Conservation (phyloP, 2,888 invertebrate species). For the Drosophila nr. perissopoda region DNA sequence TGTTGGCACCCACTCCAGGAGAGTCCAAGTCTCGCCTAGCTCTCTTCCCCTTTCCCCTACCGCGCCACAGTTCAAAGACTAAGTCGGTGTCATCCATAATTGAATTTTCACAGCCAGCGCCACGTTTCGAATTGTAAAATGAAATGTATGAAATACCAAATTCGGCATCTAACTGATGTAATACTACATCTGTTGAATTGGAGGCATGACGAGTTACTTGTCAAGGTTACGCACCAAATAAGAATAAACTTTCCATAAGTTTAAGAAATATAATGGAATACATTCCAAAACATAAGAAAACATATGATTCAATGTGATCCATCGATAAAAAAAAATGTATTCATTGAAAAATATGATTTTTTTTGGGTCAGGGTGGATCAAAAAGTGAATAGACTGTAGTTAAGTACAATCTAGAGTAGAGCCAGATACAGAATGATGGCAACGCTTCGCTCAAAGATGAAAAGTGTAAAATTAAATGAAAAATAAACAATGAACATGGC, state of each 20-base stretch:
- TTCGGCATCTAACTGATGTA: constrained; percentile 30
- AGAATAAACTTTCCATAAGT: not conserved
- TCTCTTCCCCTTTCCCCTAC: not conserved
- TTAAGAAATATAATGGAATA: not conserved
- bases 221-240: constrained; percentile 16
- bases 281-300: not conserved
- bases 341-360: too few species aligned
- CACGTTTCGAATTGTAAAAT: constrained; percentile 46
- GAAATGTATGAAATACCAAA: constrained; percentile 31
- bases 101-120: constrained; percentile 67
- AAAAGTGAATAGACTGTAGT: constrained; percentile 7
- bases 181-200: constrained; percentile 11
- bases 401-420: not conserved
- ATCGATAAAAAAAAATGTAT: not conserved
- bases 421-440: not conserved
- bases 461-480: constrained; percentile 78
- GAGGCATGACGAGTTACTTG: constrained; percentile 17
- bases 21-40: not conserved
- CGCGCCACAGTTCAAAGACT: not conserved
- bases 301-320: not conserved
- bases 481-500: constrained; percentile 79
- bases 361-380: not conserved
- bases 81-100: constrained; percentile 54
- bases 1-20: constrained; percentile 32
- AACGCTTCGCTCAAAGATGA: constrained; percentile 45